Evolutionary conservation across 2,888 invertebrate genomes (phyloP).

Genomic region (Tetragnatha montana): DNA sequence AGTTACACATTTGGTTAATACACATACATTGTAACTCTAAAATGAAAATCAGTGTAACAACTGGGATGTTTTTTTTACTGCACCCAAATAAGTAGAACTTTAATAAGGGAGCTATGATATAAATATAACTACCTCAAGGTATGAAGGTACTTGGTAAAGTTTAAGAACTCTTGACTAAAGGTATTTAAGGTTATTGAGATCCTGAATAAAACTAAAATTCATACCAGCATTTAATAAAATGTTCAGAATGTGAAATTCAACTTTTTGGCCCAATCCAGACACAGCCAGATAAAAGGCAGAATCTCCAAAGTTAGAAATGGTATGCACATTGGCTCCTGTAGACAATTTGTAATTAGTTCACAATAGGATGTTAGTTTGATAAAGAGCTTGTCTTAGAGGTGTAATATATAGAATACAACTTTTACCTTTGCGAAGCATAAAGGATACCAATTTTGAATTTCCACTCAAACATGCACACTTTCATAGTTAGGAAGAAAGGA

Average conservation of each 20-base stretch:
- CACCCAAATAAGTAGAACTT: too few species aligned
- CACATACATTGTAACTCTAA: too few species aligned
- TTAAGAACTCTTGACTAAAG: too few species aligned
- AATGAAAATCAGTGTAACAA: too few species aligned
- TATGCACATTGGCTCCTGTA: slow-evolving; percentile 8
- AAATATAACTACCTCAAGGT: too few species aligned
- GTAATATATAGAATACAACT: not conserved
- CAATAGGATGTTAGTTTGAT: not conserved
- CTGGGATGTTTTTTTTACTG: too few species aligned
- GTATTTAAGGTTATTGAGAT: not conserved
- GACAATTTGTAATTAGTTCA: not conserved
- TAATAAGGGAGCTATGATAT: too few species aligned
- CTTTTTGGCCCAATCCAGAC: not conserved
- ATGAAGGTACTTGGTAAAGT: too few species aligned
- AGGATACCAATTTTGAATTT: slow-evolving; percentile 28
- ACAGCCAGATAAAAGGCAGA: slow-evolving; percentile 31
- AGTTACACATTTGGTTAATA: too few species aligned
- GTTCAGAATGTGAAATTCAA: slow-evolving; percentile 18
- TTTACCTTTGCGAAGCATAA: slow-evolving; percentile 24
- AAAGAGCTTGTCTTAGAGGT: not conserved
- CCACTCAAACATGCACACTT: slow-evolving; percentile 43
- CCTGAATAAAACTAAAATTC: not conserved
- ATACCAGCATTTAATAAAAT: slow-evolving; percentile 27
- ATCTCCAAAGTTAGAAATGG: slow-evolving; percentile 8
- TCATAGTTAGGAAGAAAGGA: not conserved